Conservation (phyloP, 2,113 vertebrate species). For the Lichenostomus cassidix region DNA sequence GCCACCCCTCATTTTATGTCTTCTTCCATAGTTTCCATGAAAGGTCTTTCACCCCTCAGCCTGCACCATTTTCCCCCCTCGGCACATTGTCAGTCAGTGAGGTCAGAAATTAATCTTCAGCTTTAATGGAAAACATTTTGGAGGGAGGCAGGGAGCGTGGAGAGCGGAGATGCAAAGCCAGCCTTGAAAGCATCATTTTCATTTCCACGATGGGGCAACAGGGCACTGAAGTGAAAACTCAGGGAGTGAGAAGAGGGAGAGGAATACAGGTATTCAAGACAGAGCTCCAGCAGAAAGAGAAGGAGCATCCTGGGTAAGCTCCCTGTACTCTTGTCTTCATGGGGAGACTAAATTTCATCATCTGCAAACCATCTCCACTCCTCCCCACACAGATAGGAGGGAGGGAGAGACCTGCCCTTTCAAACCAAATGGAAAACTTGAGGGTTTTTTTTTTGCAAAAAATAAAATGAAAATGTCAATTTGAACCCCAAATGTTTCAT, state of each 20-base stretch:
- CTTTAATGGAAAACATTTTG: neutral
- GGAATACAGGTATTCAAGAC: neutral
- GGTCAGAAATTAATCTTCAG: neutral
- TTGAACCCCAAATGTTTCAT: neutral
- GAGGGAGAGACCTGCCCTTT: neutral
- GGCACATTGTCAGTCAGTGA: neutral
- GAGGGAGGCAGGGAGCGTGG: neutral
- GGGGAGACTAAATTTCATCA: neutral
- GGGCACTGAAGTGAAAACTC: neutral
- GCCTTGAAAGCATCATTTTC: neutral
- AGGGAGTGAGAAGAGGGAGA: neutral
- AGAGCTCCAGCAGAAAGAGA: neutral
- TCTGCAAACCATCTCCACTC: neutral
- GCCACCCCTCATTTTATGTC: neutral
- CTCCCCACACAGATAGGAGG: neutral
- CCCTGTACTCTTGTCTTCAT: fast-evolving
- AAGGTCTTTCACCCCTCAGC: neutral
- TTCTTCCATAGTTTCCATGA: neutral
- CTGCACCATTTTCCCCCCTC: neutral
- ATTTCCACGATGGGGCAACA: neutral
- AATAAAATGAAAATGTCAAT: neutral
- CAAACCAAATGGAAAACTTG: neutral
- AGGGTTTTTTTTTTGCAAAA: neutral
- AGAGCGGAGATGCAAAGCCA: neutral
- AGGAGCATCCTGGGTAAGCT: neutral